Conservation (phyloP, 2,888 invertebrate genomes). For the Caenorhabditis becei region DNA sequence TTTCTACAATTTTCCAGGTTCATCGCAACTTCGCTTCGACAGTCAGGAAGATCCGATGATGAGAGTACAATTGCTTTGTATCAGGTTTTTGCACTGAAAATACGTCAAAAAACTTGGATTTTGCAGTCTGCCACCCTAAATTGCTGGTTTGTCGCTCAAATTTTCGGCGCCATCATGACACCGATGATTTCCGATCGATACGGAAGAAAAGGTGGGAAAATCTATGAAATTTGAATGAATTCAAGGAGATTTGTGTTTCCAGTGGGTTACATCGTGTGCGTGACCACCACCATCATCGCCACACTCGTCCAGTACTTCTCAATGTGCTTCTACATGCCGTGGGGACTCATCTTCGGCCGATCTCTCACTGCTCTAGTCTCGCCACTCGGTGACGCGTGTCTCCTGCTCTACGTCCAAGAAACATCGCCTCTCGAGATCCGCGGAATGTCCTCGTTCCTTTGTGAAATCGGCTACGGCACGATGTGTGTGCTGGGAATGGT, state of each 20-base stretch:
- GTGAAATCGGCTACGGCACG: constrained; percentile 77
- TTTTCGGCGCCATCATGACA: constrained; percentile 77
- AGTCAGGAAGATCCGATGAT: constrained; percentile 64
- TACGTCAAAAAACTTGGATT: neutral
- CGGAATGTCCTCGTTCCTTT: constrained; percentile 75
- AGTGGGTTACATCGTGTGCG: constrained; percentile 76
- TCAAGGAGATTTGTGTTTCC: too few relatives aligned
- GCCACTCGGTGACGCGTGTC: constrained; percentile 75
- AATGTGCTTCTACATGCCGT: constrained; percentile 67
- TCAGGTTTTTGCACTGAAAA: constrained; percentile 52
- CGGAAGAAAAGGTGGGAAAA: constrained; percentile 77
- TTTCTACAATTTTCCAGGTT: constrained; percentile 60
- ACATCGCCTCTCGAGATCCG: constrained; percentile 73
- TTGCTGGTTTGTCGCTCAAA: constrained; percentile 77
- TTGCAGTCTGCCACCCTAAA: constrained; percentile 73
- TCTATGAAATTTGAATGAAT: too few relatives aligned
- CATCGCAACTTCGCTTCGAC: constrained; percentile 67
- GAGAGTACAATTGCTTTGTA: constrained; percentile 65
- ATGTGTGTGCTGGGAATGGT: constrained; percentile 77
- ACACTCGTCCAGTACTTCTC: constrained; percentile 70
- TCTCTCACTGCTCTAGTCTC: constrained; percentile 73
- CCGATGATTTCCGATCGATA: constrained; percentile 76
- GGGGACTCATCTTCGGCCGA: constrained; percentile 73
- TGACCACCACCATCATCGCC: constrained; percentile 63
- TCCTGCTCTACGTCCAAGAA: constrained; percentile 77